These are phyloP conservation scores for Enteromius argenteus DNA, from an alignment of 2,797 vertebrate genomes.

Conservation along the genomic window DNA sequence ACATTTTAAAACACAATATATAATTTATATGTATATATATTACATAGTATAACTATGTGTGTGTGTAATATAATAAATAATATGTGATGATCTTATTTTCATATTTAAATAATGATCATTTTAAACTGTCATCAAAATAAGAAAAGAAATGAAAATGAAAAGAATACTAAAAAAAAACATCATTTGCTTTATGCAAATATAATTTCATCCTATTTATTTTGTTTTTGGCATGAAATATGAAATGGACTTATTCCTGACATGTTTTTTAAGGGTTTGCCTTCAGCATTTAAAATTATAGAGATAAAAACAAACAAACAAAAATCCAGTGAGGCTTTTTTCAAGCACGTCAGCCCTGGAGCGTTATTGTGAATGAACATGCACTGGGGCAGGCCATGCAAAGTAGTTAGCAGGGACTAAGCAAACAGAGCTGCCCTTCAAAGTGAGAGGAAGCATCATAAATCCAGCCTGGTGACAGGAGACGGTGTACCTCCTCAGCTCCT, in stretches of 20 bases:
- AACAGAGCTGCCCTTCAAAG: slow-evolving; percentile 74
- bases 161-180: not conserved
- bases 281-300: not conserved
- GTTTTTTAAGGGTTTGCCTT: not conserved
- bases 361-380: slow-evolving; percentile 51
- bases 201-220: not conserved
- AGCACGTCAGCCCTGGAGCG: slow-evolving; percentile 19
- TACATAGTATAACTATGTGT: too few relatives aligned
- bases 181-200: not conserved
- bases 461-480: slow-evolving; percentile 71
- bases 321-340: not conserved
- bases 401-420: slow-evolving; percentile 68
- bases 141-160: not conserved
- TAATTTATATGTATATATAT: too few relatives aligned
- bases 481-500: slow-evolving; percentile 67
- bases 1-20: too few relatives aligned
- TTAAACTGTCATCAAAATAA: not conserved
- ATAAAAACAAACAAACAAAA: not conserved
- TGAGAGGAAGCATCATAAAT: slow-evolving; percentile 75
- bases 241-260: not conserved
- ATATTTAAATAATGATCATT: not conserved
- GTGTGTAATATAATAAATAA: not conserved
- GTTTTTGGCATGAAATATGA: not conserved
- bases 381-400: slow-evolving; percentile 57
- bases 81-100: not conserved